Percentiles rank a stretch among this genome's conserved stretches.
These are phyloP conservation scores for Salvelinus fontinalis DNA, from an alignment of 2,113 vertebrate genomes.

Conservation along the genomic window DNA sequence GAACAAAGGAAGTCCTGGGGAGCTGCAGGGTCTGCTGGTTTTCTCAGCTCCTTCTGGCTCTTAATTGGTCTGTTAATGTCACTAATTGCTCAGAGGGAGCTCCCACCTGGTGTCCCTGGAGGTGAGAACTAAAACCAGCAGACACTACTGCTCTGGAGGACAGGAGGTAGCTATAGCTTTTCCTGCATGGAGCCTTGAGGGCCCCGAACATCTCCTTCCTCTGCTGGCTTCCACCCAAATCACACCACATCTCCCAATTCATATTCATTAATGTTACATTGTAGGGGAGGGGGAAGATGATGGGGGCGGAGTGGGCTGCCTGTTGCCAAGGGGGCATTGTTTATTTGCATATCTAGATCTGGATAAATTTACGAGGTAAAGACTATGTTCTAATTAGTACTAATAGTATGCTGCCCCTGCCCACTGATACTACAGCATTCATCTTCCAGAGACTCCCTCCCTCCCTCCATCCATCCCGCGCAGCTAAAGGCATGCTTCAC, in stretches of 20 bases:
- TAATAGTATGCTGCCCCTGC: neutral
- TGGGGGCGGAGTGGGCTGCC: conserved; percentile 7
- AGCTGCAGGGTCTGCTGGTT: too few species aligned
- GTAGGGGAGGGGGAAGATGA: neutral
- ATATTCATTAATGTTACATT: neutral
- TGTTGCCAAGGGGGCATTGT: neutral
- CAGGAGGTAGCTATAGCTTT: neutral
- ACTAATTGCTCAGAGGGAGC: neutral
- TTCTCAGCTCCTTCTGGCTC: too few species aligned
- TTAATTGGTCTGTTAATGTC: too few species aligned
- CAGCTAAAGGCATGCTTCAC: neutral
- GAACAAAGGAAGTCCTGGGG: too few species aligned
- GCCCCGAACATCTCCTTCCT: conserved; percentile 16
- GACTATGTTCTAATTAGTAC: neutral
- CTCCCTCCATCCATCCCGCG: neutral
- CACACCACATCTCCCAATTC: neutral
- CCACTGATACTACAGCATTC: neutral
- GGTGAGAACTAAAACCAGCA: neutral
- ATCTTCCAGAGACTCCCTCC: neutral
- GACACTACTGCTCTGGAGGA: neutral
- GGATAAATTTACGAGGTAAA: too few species aligned
- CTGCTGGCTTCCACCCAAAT: neutral
- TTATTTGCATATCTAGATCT: too few species aligned
- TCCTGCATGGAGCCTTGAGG: neutral
- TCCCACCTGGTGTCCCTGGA: neutral